A percentile compares a stretch with the other conserved stretches of the same genome.
phyloP scores from a whole-genome alignment of 2,888 invertebrate species.

The Cantharis rufa region DNA sequence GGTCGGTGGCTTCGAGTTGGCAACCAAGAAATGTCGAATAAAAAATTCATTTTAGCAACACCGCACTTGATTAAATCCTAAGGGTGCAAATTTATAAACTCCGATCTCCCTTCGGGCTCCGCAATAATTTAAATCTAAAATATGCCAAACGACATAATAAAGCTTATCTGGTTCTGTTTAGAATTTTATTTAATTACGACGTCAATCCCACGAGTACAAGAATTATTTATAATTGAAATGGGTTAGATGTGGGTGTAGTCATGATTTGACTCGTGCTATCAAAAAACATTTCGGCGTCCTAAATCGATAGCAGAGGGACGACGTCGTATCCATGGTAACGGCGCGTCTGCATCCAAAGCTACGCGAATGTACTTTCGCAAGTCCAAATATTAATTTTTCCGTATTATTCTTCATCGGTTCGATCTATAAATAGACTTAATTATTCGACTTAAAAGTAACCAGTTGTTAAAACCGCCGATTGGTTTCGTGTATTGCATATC shows the following conservation, averaged over 20 bases:
- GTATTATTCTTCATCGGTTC: neutral
- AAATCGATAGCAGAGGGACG: constrained; percentile 37
- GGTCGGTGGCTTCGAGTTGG: neutral
- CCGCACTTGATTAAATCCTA: neutral
- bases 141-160: neutral
- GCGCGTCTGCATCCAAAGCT: constrained; percentile 34
- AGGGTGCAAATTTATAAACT: neutral
- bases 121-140: neutral
- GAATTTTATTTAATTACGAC: neutral
- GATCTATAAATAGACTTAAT: constrained; percentile 13
- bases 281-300: constrained; percentile 17
- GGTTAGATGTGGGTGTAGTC: neutral
- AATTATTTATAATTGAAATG: neutral
- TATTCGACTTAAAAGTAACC: neutral
- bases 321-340: constrained; percentile 35
- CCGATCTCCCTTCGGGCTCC: neutral
- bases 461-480: constrained; percentile 19
- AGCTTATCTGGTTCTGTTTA: neutral
- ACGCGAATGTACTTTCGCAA: neutral
- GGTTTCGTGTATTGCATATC: constrained; percentile 18
- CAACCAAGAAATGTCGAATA: neutral
- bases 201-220: neutral
- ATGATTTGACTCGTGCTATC: neutral
- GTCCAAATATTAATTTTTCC: neutral
- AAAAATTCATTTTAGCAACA: neutral